These are phyloP conservation scores for Andrena chrysosceles DNA, from an alignment of 2,888 invertebrate species.

Conservation along the genomic window DNA sequence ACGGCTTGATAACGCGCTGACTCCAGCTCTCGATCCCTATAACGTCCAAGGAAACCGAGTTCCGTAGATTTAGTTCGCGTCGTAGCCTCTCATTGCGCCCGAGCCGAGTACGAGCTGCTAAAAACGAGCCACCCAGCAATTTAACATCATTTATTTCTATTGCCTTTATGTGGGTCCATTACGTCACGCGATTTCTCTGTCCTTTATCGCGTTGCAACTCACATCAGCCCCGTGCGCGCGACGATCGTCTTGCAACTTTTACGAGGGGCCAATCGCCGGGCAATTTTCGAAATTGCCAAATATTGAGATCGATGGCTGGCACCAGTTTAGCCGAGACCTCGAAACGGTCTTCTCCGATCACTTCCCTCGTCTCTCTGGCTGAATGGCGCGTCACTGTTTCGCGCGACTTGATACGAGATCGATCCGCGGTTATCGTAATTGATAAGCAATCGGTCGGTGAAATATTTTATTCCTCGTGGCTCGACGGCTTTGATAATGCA, in stretches of 20 bases:
- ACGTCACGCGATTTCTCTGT: slow-evolving; percentile 74
- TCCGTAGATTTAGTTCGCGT: slow-evolving; percentile 42
- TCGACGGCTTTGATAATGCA: background rate
- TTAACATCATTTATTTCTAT: slow-evolving; percentile 82
- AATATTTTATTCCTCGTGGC: background rate
- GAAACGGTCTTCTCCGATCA: no score
- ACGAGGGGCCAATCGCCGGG: slow-evolving; percentile 21
- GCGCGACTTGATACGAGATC: background rate
- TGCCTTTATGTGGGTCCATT: slow-evolving; percentile 80
- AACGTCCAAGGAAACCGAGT: background rate
- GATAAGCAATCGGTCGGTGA: slow-evolving; percentile 23
- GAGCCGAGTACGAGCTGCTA: slow-evolving; percentile 47
- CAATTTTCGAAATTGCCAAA: slow-evolving; percentile 54
- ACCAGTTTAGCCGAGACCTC: background rate
- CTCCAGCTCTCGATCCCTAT: slow-evolving; percentile 4
- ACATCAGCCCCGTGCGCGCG: background rate
- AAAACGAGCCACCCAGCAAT: slow-evolving; percentile 75
- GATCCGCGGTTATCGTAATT: slow-evolving; percentile 14
- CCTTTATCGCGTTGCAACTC: slow-evolving; percentile 49
- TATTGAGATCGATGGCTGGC: slow-evolving; percentile 44
- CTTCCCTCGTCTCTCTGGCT: background rate
- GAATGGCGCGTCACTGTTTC: slow-evolving; percentile 1
- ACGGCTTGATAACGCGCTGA: slow-evolving; percentile 33
- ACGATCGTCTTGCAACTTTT: slow-evolving; percentile 28
- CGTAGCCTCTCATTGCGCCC: slow-evolving; percentile 19